Evolutionary conservation across 2,797 vertebrate genomes (phyloP).

Genomic region (Dallia pectoralis): DNA sequence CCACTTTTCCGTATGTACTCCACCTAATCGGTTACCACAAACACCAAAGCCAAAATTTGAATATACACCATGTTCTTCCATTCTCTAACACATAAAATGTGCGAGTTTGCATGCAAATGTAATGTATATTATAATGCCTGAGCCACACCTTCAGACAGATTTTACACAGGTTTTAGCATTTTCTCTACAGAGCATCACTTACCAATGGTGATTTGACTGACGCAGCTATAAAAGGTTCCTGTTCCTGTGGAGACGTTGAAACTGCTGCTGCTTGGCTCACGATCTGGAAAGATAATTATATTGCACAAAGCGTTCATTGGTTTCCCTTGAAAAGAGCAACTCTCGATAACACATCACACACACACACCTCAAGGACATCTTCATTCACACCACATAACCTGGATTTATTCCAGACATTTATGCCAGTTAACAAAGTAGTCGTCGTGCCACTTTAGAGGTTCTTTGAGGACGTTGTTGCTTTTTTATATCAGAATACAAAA

Average conservation of each 20-base stretch:
- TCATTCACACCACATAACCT: not conserved
- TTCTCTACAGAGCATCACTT: conserved; percentile 41
- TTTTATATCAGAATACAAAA: not conserved
- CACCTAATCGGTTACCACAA: too few species aligned
- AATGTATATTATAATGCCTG: too few species aligned
- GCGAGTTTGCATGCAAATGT: too few species aligned
- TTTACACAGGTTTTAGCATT: too few species aligned
- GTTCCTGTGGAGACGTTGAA: conserved; percentile 78
- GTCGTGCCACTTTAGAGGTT: not conserved
- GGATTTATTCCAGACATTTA: not conserved
- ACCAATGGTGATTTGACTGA: conserved; percentile 87
- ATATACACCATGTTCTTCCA: too few species aligned
- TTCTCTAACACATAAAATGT: too few species aligned
- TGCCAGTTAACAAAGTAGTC: not conserved
- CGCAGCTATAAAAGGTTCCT: conserved; percentile 82
- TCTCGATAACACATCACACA: not conserved
- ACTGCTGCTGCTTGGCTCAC: conserved; percentile 76
- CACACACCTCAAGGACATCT: not conserved
- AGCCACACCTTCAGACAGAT: too few species aligned
- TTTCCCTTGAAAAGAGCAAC: not conserved
- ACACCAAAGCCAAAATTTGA: too few species aligned
- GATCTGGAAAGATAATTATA: conserved; percentile 56
- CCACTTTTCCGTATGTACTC: too few species aligned
- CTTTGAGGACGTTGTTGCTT: not conserved
- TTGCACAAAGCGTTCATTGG: not conserved